phyloP scores from a whole-genome alignment of 2,888 invertebrate genomes.

The Tetragonisca angustula region DNA sequence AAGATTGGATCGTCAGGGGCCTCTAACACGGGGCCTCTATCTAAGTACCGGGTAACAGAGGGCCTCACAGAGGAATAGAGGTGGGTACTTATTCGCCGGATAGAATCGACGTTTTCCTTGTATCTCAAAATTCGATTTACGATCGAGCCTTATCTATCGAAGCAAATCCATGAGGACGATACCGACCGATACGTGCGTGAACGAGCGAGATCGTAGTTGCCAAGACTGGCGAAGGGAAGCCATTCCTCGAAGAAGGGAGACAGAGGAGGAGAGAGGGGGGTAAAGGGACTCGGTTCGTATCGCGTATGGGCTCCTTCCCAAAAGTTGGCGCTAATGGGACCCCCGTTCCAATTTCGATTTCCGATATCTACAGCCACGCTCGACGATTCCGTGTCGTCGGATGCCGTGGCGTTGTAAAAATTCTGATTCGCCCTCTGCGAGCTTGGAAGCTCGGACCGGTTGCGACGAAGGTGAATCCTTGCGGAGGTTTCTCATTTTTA shows the following conservation, averaged over 20 bases:
- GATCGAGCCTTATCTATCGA: conserved; percentile 44
- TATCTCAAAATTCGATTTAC: conserved; percentile 62
- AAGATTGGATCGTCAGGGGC: conserved; percentile 82
- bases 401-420: neutral
- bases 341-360: conserved; percentile 23
- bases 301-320: neutral
- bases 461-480: neutral
- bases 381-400: neutral
- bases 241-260: neutral
- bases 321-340: conserved; percentile 40
- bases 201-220: neutral
- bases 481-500: neutral
- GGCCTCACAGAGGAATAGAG: conserved; percentile 67
- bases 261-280: too few species aligned
- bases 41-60: conserved; percentile 80
- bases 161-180: conserved; percentile 35
- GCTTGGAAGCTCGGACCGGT: neutral
- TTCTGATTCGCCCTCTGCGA: neutral
- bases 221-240: neutral
- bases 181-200: conserved; percentile 6
- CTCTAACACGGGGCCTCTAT: conserved; percentile 76
- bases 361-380: neutral
- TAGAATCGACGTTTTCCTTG: conserved; percentile 59
- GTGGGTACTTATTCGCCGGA: conserved; percentile 42
- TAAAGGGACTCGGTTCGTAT: conserved; percentile 2